phyloP scores from a whole-genome alignment of 2,888 invertebrate genomes.

The Lucinisca nassula region DNA sequence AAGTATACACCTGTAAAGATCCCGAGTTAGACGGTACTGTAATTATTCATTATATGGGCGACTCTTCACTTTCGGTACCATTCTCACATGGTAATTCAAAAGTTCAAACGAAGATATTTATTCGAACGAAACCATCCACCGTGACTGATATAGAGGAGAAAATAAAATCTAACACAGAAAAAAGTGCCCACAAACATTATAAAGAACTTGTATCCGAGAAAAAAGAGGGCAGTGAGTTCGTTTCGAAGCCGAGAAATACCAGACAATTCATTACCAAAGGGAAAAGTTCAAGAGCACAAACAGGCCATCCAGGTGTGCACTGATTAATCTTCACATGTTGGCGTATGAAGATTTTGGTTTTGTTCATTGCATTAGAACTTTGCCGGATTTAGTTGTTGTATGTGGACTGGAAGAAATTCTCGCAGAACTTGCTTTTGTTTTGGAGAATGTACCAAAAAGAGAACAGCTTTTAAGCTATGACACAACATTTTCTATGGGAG shows the following conservation, averaged over 20 bases:
- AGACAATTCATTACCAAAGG: not conserved
- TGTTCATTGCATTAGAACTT: conserved; percentile 15
- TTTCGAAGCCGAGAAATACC: not conserved
- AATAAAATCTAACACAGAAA: not conserved
- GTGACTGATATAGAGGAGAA: not conserved
- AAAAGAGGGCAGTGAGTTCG: not conserved
- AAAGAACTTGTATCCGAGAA: not conserved
- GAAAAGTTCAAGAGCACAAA: not conserved
- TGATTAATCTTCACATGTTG: conserved; percentile 12
- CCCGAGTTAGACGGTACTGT: not conserved
- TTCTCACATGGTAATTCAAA: not conserved
- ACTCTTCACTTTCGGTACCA: not conserved
- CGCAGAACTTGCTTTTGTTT: not conserved
- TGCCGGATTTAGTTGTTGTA: not conserved
- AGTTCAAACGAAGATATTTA: not conserved
- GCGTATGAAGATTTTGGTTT: conserved; percentile 17
- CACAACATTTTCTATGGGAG: conserved; percentile 8
- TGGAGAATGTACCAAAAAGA: not conserved
- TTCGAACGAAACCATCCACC: not conserved
- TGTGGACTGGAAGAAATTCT: not conserved
- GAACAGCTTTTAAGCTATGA: conserved; percentile 18
- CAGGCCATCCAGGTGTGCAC: not conserved
- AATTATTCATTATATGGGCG: not conserved
- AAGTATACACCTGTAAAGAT: not conserved
- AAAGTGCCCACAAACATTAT: not conserved